Conservation (phyloP, 2,888 invertebrate species). For the Platypus cylindrus region DNA sequence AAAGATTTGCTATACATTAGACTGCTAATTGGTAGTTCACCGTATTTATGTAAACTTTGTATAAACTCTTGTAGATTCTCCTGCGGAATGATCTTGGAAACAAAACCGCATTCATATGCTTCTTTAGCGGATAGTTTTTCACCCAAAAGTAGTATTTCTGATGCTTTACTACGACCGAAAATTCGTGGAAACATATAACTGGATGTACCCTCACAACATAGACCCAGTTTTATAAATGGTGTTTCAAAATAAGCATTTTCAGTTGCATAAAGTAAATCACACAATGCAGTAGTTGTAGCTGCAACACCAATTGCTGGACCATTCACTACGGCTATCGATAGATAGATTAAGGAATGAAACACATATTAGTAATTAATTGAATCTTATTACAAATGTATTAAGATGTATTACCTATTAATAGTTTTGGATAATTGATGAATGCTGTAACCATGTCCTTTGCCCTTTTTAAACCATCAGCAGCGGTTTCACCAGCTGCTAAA, state of each 20-base stretch:
- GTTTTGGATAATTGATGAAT: constrained; percentile 78
- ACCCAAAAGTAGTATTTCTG: constrained; percentile 42
- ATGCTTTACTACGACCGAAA: constrained; percentile 69
- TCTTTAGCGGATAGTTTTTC: constrained; percentile 67
- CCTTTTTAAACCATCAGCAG: constrained; percentile 7
- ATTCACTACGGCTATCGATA: constrained; percentile 74
- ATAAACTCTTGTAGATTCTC: constrained; percentile 41
- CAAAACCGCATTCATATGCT: constrained; percentile 64
- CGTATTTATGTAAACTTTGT: constrained; percentile 46
- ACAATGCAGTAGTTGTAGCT: constrained; percentile 71
- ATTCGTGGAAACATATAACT: constrained; percentile 72
- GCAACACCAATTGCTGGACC: constrained; percentile 91
- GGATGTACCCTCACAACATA: constrained; percentile 84
- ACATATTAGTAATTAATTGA: not conserved
- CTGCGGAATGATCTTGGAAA: constrained; percentile 63
- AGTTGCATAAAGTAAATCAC: constrained; percentile 81
- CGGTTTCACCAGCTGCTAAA: constrained; percentile 1
- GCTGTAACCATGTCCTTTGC: constrained; percentile 48
- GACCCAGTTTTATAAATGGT: constrained; percentile 75
- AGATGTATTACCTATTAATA: constrained; percentile 48
- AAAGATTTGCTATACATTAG: constrained; percentile 59
- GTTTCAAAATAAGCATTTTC: constrained; percentile 77
- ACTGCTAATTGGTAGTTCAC: constrained; percentile 44
- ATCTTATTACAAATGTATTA: too few species aligned
- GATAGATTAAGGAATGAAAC: too few species aligned